Conservation (phyloP, 23 tunicate species). For the Halocynthia roretzi region DNA sequence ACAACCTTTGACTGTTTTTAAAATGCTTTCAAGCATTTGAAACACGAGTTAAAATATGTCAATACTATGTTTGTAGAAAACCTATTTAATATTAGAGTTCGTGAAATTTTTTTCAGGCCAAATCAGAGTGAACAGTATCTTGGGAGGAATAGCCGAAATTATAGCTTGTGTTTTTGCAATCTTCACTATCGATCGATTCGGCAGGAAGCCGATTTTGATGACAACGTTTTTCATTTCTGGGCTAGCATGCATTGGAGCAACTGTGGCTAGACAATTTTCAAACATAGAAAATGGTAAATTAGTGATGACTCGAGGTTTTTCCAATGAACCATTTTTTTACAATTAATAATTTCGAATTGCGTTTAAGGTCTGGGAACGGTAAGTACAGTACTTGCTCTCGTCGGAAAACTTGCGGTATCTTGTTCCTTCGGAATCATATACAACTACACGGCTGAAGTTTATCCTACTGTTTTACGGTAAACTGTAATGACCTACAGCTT, state of each 20-base stretch:
- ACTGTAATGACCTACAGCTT: neutral
- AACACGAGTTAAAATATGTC: neutral
- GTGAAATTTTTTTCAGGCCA: constrained; percentile 32
- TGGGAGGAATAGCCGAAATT: constrained; percentile 79
- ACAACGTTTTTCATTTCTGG: constrained; percentile 45
- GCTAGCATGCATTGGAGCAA: constrained; percentile 51
- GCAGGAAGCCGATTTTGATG: constrained; percentile 41
- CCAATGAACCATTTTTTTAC: neutral
- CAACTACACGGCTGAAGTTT: constrained; percentile 86
- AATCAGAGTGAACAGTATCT: constrained; percentile 61
- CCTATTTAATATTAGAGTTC: neutral
- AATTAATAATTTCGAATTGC: neutral
- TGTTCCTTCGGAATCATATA: constrained; percentile 70
- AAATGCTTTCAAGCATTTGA: too few relatives aligned
- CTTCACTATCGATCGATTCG: constrained; percentile 70
- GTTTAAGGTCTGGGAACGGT: constrained; percentile 11
- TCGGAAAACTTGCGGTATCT: constrained; percentile 80
- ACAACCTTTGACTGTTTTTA: too few relatives aligned
- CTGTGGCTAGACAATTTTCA: constrained; percentile 31
- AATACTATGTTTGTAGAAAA: neutral
- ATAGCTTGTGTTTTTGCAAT: constrained; percentile 49
- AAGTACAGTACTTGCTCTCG: constrained; percentile 62
- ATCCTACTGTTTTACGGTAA: constrained; percentile 80
- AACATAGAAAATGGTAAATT: constrained; percentile 30
- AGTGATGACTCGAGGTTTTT: neutral